Evolutionary conservation across 1,140 invertebrate genomes (phyloP).

Genomic region (Lucilia cuprina): DNA sequence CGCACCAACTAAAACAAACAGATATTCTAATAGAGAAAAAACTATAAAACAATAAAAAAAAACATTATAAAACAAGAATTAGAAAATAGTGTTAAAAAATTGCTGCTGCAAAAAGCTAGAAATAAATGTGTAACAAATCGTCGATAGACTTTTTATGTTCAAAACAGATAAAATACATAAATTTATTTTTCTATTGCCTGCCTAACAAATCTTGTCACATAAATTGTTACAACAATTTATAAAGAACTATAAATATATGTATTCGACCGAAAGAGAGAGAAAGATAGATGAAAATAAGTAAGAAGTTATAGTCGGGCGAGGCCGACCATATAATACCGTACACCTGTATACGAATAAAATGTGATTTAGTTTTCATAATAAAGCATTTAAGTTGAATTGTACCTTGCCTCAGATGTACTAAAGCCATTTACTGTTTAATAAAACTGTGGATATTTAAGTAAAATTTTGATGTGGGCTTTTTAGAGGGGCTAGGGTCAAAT

Average conservation of each 20-base stretch:
- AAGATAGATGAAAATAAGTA: too few species aligned
- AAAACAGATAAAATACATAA: constrained; percentile 3
- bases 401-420: too few species aligned
- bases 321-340: too few species aligned
- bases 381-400: too few species aligned
- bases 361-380: too few species aligned
- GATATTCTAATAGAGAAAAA: too few species aligned
- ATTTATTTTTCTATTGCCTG: constrained; percentile 20
- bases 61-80: background rate
- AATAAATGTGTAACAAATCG: background rate
- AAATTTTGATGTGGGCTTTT: too few species aligned
- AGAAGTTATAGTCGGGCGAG: too few species aligned
- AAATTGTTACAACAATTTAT: constrained; percentile 22
- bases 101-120: background rate
- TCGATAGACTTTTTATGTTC: background rate
- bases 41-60: background rate
- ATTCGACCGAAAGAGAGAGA: background rate
- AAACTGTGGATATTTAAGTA: too few species aligned
- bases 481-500: too few species aligned
- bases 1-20: background rate
- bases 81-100: background rate
- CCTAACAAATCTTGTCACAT: constrained; percentile 24
- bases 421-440: too few species aligned
- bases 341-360: too few species aligned
- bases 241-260: background rate